Conservation (phyloP, 2,888 invertebrate genomes). For the Ectropis crepuscularia region DNA sequence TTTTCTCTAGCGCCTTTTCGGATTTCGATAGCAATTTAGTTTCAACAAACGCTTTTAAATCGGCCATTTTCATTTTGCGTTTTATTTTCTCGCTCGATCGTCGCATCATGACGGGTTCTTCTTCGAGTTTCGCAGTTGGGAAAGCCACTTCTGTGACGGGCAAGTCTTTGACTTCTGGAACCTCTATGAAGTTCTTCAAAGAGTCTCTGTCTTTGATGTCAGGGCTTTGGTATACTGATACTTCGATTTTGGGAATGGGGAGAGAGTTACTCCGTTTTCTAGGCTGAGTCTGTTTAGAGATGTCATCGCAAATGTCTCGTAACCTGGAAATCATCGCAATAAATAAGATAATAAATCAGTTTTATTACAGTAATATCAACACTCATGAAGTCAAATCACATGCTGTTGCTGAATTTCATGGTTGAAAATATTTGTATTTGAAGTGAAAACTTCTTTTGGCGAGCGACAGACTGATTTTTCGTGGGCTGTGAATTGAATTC, state of each 20-base stretch:
- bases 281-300: slow-evolving; percentile 90
- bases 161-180: slow-evolving; percentile 89
- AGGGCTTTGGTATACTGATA: slow-evolving; percentile 92
- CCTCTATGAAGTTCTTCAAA: slow-evolving; percentile 90
- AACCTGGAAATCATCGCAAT: slow-evolving; percentile 81
- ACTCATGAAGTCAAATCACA: too few species aligned
- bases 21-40: slow-evolving; percentile 96
- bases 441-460: too few species aligned
- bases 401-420: too few species aligned
- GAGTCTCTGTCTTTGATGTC: slow-evolving; percentile 88
- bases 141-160: slow-evolving; percentile 84
- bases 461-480: too few species aligned
- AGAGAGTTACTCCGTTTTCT: slow-evolving; percentile 96
- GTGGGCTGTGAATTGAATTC: too few species aligned
- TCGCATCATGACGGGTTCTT: slow-evolving; percentile 76
- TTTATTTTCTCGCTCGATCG: slow-evolving; percentile 93
- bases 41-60: slow-evolving; percentile 95
- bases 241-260: slow-evolving; percentile 96
- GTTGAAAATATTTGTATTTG: too few species aligned
- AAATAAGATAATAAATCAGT: too few species aligned
- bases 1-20: slow-evolving; percentile 95
- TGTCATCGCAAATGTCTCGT: slow-evolving; percentile 94
- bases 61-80: slow-evolving; percentile 95
- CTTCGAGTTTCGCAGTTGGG: slow-evolving; percentile 65
- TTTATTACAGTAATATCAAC: too few species aligned